Base-by-base conservation (phyloP, 1,140 invertebrate species). In the Telenomus remus region DNA sequence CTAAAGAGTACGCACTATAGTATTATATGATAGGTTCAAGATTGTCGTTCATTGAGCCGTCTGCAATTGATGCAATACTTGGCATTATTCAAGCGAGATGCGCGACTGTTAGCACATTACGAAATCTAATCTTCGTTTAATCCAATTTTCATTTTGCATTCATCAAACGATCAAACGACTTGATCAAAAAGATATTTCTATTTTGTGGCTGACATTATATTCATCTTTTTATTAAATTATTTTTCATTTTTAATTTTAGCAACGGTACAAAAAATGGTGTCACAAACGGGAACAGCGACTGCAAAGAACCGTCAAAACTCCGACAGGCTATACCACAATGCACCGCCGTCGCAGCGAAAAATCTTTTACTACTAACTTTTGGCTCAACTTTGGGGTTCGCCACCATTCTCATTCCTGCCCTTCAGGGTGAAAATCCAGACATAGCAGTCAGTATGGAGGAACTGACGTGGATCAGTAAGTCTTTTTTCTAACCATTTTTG, bases 401-500 rank as follows among this genome's bases (percentile, higher is more conserved):
- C 10, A 94, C 93, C 0, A 94, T 95, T 66, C 88, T 94, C 0
- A 94, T 95, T 59, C 93, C 93, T 0, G 91, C 91, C 8, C 88
- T 95, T 12, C 87, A 90, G 72, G 82, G 79, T n/a, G 10, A 79
- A 0, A 83, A 90, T 65, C 75, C 88, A 0, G 85, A 88, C 3
- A 84, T 94, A 5, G 85, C 85, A 0, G 87, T 94, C 3, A 90
- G 89, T 4, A 88, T 87, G 43, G 91, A 92, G 5, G 89, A 93
- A 83, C 89, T 94, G 49, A 94, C 93, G 35, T 95, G 93, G 93
- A 94, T 95, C 76, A 91, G 92, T 93, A 85, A 89, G 91, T 88
- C 1, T 12, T 57, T 16, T 35, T 0, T 49, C 47, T 15, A 35
- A 35, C 34, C 34, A 35, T 6, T 35, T 35, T 35, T 35, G 10